Base-by-base conservation (phyloP, 2,797 vertebrate genomes). In the Cuniculus paca region DNA sequence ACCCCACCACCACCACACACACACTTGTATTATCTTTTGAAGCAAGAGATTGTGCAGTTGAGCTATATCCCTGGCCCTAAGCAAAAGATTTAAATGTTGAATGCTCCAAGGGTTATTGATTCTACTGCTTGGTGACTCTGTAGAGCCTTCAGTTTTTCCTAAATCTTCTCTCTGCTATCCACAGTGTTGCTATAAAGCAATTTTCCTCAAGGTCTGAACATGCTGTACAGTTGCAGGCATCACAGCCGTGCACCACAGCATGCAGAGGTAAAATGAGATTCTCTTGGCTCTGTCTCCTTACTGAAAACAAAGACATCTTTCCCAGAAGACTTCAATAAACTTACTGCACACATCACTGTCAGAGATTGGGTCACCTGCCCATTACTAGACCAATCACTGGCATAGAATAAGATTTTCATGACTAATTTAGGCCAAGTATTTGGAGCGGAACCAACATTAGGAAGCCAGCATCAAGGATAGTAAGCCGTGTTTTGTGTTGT, bases 371-470 rank as follows among this genome's bases (percentile, higher is more conserved):
- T 79, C 80, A 58, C 24, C n/a, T 65, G 20, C 19, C 26, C 20
- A 19, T 77, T 88, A 60, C n/a, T 72, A 84, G 68, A 50, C 7
- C 77, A 90, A 26, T 56, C 39, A 81, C 1, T 50, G 68, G 48
- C 48, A 90, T 65, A 77, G 42, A 45, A 81, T 39, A 10, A 68
- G 39, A 50, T 54, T 72, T n/a, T 60, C n/a, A 31, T 81, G 11
- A 95, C 56, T 54, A 81, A 78, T 31, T 36, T 75, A 58, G 42
- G 36, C 52, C 89, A 83, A n/a, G 86, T 93, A 77, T 85, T 79
- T 81, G 34, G 3, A 48, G 24, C 39, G n/a, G 20, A 36, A 79
- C 17, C 75, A 68, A n/a, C 10, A 16, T 2, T 8, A 28, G 28
- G 17, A 92, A 95, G 31, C 20, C 54, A 61, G 28, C 13, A 60